Percentiles rank a stretch among this genome's conserved stretches.
Evolutionary conservation across 2,888 invertebrate species (phyloP).

Genomic region (Cheilosia pagana): DNA sequence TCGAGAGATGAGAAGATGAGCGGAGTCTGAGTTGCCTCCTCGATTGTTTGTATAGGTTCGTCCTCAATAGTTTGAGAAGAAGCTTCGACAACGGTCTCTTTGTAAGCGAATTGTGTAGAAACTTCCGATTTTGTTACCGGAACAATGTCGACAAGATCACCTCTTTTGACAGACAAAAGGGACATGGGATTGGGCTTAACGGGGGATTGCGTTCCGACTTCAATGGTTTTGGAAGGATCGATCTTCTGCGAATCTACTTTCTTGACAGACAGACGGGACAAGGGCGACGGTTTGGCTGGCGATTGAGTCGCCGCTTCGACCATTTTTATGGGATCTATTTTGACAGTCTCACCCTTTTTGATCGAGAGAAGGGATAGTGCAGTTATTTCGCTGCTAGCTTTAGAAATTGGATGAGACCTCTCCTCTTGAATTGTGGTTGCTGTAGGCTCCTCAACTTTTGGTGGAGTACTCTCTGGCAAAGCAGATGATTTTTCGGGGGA

Average conservation of each 20-base stretch:
- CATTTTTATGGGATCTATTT: constrained; percentile 32
- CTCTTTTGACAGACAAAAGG: constrained; percentile 39
- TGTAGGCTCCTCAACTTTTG: not conserved
- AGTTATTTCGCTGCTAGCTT: not conserved
- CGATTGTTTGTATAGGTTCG: constrained; percentile 39
- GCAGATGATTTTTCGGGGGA: not conserved
- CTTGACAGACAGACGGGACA: constrained; percentile 48
- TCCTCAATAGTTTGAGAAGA: constrained; percentile 58
- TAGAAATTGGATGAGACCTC: not conserved
- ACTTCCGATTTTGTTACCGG: constrained; percentile 26
- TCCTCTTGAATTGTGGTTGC: not conserved
- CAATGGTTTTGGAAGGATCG: constrained; percentile 29
- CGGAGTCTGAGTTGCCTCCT: constrained; percentile 64
- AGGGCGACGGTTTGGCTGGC: constrained; percentile 12
- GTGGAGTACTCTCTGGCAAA: not conserved
- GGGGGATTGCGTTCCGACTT: constrained; percentile 48
- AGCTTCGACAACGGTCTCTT: constrained; percentile 26
- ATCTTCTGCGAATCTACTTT: constrained; percentile 56
- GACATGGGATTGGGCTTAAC: constrained; percentile 45
- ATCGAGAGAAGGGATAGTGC: constrained; percentile 39
- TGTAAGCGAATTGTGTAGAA: constrained; percentile 30
- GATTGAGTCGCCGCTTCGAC: constrained; percentile 45
- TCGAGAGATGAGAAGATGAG: constrained; percentile 64
- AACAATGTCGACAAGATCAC: constrained; percentile 24
- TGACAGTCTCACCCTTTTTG: constrained; percentile 33